Evolutionary conservation across 2,113 vertebrate species (phyloP).

Genomic region (Rattus norvegicus): DNA sequence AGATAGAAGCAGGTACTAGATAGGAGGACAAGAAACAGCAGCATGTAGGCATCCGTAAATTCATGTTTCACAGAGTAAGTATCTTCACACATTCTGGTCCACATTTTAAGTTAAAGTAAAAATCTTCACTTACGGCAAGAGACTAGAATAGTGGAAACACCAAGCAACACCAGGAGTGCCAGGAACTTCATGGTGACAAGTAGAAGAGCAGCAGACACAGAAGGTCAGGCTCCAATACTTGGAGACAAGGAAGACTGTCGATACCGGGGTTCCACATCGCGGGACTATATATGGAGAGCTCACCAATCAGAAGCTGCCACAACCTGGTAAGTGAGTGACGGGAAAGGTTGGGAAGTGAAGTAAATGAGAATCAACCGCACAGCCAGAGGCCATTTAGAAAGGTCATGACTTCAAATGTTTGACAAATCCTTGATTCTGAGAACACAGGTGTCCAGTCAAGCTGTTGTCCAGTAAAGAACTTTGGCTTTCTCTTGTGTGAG

Average conservation of each 20-base stretch:
- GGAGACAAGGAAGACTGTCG: neutral
- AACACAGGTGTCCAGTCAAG: too few species aligned
- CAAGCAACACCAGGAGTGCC: neutral
- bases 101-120: neutral
- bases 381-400: neutral
- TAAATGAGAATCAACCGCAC: neutral
- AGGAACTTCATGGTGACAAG: neutral
- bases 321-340: neutral
- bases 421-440: too few species aligned
- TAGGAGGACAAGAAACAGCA: neutral
- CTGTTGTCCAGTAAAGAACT: too few species aligned
- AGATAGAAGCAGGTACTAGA: neutral
- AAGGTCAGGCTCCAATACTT: neutral
- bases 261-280: neutral
- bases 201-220: too few species aligned
- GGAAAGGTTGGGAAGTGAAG: neutral
- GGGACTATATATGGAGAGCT: neutral
- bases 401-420: too few species aligned
- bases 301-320: constrained; percentile 10
- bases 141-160: neutral
- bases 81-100: neutral
- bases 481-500: too few species aligned
- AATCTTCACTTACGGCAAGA: neutral
- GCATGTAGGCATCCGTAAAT: neutral
- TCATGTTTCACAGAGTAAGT: neutral